Evolutionary conservation across 2,888 invertebrate genomes (phyloP).

Genomic region (Psylliodes chrysocephalus): DNA sequence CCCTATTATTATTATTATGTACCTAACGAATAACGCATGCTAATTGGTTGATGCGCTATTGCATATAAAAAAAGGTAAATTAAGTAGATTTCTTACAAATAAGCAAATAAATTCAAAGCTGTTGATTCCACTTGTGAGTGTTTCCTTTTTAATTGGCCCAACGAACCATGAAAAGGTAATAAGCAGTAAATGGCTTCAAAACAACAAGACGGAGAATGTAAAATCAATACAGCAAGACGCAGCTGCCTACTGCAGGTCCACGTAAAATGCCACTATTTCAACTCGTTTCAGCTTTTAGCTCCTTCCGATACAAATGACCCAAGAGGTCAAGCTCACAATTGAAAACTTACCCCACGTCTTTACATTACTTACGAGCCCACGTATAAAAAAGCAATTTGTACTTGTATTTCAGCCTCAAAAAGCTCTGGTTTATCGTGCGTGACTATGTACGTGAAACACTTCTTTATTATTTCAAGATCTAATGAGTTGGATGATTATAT

Average conservation of each 20-base stretch:
- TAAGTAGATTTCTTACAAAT: no score
- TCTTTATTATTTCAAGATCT: constrained; percentile 34
- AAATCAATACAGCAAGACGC: constrained; percentile 57
- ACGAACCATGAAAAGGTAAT: constrained; percentile 30
- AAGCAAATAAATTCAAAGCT: no score
- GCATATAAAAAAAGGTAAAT: no score
- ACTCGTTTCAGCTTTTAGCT: constrained; percentile 52
- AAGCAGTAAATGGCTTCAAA: constrained; percentile 34
- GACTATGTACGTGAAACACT: constrained; percentile 37
- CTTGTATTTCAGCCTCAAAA: constrained; percentile 51
- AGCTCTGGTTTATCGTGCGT: constrained; percentile 46
- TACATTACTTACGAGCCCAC: constrained; percentile 56
- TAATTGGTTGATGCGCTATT: no score
- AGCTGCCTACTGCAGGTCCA: constrained; percentile 56
- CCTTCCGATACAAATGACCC: constrained; percentile 59
- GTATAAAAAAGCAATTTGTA: constrained; percentile 56
- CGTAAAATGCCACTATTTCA: constrained; percentile 60
- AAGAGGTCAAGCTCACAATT: constrained; percentile 56
- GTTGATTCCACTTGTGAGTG: no score
- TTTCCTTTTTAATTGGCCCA: constrained; percentile 3
- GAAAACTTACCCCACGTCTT: constrained; percentile 50
- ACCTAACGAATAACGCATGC: no score
- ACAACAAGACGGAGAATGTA: constrained; percentile 46
- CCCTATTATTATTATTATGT: no score
- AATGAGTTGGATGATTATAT: constrained; percentile 36